Percentiles rank a stretch among this genome's conserved stretches.
phyloP scores from a whole-genome alignment of 1,140 invertebrate genomes.

The Nylanderia fulva region DNA sequence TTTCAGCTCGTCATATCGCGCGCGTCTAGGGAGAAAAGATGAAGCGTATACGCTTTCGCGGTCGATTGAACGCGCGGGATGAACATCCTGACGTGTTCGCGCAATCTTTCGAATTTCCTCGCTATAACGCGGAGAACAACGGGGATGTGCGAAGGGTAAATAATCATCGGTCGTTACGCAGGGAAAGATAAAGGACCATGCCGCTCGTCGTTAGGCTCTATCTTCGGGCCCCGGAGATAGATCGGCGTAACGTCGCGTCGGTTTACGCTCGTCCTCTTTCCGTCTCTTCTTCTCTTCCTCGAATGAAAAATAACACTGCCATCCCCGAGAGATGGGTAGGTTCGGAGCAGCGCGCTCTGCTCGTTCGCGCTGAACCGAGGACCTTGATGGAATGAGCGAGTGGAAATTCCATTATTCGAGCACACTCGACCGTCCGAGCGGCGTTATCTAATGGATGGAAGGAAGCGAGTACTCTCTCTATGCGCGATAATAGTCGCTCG shows the following conservation, averaged over 20 bases:
- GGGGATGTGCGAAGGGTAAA: constrained; percentile 47
- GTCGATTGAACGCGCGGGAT: constrained; percentile 40
- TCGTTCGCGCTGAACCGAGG: constrained; percentile 22
- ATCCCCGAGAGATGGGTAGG: constrained; percentile 17
- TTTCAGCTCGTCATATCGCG: constrained; percentile 15
- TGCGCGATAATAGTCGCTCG: neutral
- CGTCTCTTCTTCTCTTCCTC: neutral
- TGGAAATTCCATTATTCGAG: constrained; percentile 43
- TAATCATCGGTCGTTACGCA: constrained; percentile 59
- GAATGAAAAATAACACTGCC: constrained; percentile 63
- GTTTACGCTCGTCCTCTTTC: constrained; percentile 35
- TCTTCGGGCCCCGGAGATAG: constrained; percentile 42
- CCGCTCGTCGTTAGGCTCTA: constrained; percentile 61
- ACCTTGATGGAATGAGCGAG: constrained; percentile 25
- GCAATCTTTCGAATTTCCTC: constrained; percentile 50
- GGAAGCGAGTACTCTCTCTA: neutral
- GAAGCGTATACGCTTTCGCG: constrained; percentile 8
- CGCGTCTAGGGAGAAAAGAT: constrained; percentile 4
- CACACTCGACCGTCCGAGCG: neutral
- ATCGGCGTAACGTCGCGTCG: constrained; percentile 52
- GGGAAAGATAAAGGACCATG: constrained; percentile 52
- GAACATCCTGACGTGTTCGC: constrained; percentile 42
- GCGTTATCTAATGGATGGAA: constrained; percentile 32
- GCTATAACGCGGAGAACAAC: neutral
- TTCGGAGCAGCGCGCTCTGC: constrained; percentile 4